Percentiles rank a stretch among this genome's conserved stretches.
Conservation (phyloP, 37 sponge, comb jelly and placozoan genomes). For the Crambe crambe region DNA sequence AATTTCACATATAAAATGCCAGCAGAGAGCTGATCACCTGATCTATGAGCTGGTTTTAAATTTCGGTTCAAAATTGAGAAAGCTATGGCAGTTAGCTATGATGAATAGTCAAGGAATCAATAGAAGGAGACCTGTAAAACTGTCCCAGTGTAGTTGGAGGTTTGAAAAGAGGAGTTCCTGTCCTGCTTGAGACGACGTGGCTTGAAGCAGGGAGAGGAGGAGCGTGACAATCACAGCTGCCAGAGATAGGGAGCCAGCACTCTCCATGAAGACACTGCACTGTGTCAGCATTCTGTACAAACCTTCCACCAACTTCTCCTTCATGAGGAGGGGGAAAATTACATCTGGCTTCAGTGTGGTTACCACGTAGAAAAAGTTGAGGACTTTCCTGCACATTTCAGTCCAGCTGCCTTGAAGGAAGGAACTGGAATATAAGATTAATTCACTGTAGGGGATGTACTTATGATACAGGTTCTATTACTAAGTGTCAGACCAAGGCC, state of each 20-base stretch:
- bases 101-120: no score
- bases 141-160: constrained; percentile 44
- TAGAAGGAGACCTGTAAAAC: constrained; percentile 23
- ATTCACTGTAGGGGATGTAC: neutral
- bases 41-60: no score
- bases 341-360: neutral
- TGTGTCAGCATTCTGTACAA: constrained; percentile 8
- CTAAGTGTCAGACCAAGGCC: no score
- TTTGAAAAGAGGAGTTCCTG: constrained; percentile 22
- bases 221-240: neutral
- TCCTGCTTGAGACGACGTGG: neutral
- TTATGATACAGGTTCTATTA: neutral
- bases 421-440: neutral
- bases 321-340: neutral
- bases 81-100: no score
- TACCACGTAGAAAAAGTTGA: constrained; percentile 18
- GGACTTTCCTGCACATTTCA: constrained; percentile 6
- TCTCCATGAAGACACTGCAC: neutral
- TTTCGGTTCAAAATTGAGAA: no score
- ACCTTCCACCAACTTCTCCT: constrained; percentile 7
- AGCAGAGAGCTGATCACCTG: no score
- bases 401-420: neutral
- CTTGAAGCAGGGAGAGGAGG: constrained; percentile 4
- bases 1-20: no score
- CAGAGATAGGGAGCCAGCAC: neutral